Conservation (phyloP, 2,797 vertebrate genomes). For the Pantherophis alleghaniensis region DNA sequence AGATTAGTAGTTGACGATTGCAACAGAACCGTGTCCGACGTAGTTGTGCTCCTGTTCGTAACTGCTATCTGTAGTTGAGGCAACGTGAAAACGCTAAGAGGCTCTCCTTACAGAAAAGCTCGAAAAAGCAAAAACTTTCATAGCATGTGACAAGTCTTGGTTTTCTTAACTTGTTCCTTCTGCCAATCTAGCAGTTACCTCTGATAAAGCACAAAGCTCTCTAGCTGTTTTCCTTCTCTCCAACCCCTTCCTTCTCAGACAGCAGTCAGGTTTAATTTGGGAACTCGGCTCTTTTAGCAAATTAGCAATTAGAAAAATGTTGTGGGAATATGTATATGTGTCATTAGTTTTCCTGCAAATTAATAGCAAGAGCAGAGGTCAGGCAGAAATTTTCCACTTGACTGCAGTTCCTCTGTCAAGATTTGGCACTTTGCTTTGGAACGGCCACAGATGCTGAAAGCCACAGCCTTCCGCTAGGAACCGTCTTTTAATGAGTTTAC, state of each 20-base stretch:
- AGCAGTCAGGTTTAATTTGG: slow-evolving; percentile 93
- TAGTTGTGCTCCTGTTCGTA: slow-evolving; percentile 60
- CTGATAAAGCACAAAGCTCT: slow-evolving; percentile 55
- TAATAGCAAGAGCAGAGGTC: slow-evolving; percentile 92
- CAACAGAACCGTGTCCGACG: slow-evolving; percentile 59
- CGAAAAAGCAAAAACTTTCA: slow-evolving; percentile 71
- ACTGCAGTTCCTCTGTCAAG: slow-evolving; percentile 83
- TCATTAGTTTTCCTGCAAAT: slow-evolving; percentile 98
- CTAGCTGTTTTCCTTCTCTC: slow-evolving; percentile 67
- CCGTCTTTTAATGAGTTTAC: slow-evolving; percentile 96
- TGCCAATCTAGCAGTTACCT: slow-evolving; percentile 71
- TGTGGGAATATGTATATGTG: slow-evolving; percentile 96
- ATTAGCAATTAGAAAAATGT: slow-evolving; percentile 99
- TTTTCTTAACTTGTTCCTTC: slow-evolving; percentile 82
- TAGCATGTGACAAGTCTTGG: slow-evolving; percentile 74
- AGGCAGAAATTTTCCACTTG: slow-evolving; percentile 93
- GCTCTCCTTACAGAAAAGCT: slow-evolving; percentile 68
- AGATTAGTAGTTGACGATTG: slow-evolving; percentile 66
- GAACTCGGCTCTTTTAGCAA: slow-evolving; percentile 90
- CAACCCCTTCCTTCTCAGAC: slow-evolving; percentile 75
- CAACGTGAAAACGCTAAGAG: slow-evolving; percentile 47
- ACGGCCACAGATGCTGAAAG: slow-evolving; percentile 82
- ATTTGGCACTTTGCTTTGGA: slow-evolving; percentile 83
- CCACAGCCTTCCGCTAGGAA: slow-evolving; percentile 84
- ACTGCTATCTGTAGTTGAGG: slow-evolving; percentile 30